Evolutionary conservation across 2,888 invertebrate genomes (phyloP).

Genomic region (Stenichneumon culpator): DNA sequence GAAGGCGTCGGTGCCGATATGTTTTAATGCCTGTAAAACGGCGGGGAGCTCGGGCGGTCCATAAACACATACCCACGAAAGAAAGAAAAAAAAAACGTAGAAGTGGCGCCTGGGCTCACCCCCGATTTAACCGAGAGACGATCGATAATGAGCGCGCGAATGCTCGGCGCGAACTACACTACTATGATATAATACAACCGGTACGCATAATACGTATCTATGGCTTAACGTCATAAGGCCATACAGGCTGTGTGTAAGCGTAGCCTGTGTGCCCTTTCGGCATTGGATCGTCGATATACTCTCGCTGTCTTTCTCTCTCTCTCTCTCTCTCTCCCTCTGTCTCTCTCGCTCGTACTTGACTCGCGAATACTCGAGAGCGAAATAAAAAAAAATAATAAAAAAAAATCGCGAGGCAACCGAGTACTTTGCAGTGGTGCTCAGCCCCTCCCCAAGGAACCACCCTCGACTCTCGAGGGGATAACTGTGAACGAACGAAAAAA

Average conservation of each 20-base stretch:
- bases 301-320: not conserved
- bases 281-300: no score
- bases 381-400: slow-evolving; percentile 26
- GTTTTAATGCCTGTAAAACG: slow-evolving; percentile 38
- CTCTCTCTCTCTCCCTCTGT: slow-evolving; percentile 47
- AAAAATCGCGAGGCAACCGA: slow-evolving; percentile 51
- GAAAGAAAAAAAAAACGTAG: slow-evolving; percentile 16
- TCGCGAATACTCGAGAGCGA: slow-evolving; percentile 45
- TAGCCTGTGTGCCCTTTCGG: no score
- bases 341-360: slow-evolving; percentile 44
- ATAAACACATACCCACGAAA: slow-evolving; percentile 40
- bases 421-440: slow-evolving; percentile 65
- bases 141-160: slow-evolving; percentile 68
- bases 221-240: not conserved
- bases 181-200: slow-evolving; percentile 56
- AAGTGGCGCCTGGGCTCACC: slow-evolving; percentile 48
- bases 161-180: slow-evolving; percentile 56
- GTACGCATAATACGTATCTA: slow-evolving; percentile 53
- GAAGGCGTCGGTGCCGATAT: slow-evolving; percentile 53
- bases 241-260: no score
- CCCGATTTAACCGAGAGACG: slow-evolving; percentile 68
- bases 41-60: slow-evolving; percentile 33
- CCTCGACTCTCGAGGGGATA: not conserved
- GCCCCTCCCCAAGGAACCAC: slow-evolving; percentile 12
- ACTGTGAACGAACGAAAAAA: not conserved